Evolutionary conservation across 2,113 vertebrate species (phyloP).

Genomic region (Scomber scombrus): DNA sequence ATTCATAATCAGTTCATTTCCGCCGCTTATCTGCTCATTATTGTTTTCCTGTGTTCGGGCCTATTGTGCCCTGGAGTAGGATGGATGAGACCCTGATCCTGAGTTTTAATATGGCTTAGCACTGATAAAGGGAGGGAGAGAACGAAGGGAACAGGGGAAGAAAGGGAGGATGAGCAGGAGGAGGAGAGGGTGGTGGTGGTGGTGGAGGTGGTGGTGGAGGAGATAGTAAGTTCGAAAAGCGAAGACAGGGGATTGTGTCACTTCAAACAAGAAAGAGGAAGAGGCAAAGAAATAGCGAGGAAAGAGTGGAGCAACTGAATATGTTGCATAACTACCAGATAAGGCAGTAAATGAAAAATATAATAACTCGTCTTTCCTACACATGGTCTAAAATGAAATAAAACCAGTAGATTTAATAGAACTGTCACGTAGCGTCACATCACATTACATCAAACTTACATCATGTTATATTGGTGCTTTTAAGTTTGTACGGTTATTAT

Average conservation of each 20-base stretch:
- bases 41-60: constrained; percentile 56
- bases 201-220: neutral
- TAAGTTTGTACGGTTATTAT: no score
- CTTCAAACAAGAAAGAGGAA: neutral
- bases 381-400: neutral
- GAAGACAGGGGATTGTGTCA: neutral
- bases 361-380: neutral
- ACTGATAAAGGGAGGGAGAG: neutral
- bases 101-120: constrained; percentile 54
- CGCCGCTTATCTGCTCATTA: constrained; percentile 65
- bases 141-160: neutral
- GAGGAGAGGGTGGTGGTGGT: neutral
- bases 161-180: neutral
- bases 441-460: neutral
- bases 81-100: constrained; percentile 53
- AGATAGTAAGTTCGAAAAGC: constrained; percentile 9
- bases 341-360: constrained; percentile 1
- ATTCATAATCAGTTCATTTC: constrained; percentile 70
- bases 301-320: neutral
- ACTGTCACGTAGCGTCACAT: neutral
- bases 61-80: constrained; percentile 56
- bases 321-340: neutral
- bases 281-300: neutral
- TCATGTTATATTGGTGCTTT: no score
- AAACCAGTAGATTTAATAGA: neutral